Conservation (phyloP, 2,113 vertebrate species). For the Copsychus sechellarum region DNA sequence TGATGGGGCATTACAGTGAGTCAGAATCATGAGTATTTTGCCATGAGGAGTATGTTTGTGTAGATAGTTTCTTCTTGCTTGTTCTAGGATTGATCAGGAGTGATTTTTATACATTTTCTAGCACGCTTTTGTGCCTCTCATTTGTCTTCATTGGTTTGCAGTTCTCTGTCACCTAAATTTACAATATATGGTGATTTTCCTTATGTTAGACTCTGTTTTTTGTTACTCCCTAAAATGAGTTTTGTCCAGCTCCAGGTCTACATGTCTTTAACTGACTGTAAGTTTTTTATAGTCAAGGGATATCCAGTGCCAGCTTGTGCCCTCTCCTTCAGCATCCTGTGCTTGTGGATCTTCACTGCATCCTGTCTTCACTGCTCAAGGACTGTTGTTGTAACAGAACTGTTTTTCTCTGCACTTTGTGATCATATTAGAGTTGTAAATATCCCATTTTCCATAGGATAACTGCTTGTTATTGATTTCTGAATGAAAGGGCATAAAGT, state of each 20-base stretch:
- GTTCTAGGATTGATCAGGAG: neutral
- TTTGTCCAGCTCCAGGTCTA: neutral
- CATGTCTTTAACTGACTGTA: neutral
- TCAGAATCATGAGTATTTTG: neutral
- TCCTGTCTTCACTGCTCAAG: neutral
- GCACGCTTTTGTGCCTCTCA: neutral
- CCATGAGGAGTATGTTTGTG: neutral
- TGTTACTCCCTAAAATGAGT: neutral
- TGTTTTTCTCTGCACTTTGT: neutral
- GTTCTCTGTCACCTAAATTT: neutral
- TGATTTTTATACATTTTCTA: neutral
- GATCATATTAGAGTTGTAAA: neutral
- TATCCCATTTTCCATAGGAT: neutral
- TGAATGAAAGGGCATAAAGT: neutral
- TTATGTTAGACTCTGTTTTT: neutral
- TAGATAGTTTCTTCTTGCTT: neutral
- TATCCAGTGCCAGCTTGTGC: neutral
- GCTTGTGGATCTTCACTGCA: neutral
- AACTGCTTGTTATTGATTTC: neutral
- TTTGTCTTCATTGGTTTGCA: neutral
- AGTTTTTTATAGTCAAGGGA: neutral
- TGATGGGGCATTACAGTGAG: neutral
- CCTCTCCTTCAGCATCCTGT: neutral
- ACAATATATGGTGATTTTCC: neutral
- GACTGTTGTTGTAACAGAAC: fast-evolving